A percentile compares a stretch with the other conserved stretches of the same genome.
Evolutionary conservation across 1,140 invertebrate species (phyloP).

Genomic region (Bombus vancouverensis): DNA sequence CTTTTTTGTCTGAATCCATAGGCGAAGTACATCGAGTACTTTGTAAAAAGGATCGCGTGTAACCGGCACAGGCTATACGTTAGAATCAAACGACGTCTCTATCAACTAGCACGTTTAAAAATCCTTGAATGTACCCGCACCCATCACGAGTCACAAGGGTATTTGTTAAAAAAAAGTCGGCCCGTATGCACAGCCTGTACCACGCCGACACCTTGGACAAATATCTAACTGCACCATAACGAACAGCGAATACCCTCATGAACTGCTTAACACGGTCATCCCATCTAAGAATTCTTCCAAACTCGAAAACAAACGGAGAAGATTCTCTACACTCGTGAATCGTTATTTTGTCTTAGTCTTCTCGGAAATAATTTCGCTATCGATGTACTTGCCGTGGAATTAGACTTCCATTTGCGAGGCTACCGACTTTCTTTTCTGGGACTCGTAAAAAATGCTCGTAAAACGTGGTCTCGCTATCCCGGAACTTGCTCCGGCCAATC

Average conservation of each 20-base stretch:
- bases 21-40: not conserved
- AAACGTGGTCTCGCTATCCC: conserved; percentile 39
- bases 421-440: conserved; percentile 33
- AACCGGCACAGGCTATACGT: not conserved
- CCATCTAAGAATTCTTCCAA: not conserved
- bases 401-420: conserved; percentile 59
- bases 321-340: not conserved
- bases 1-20: no score
- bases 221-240: conserved; percentile 53
- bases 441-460: conserved; percentile 56
- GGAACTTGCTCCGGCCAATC: conserved; percentile 33
- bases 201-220: conserved; percentile 63
- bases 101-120: conserved; percentile 38
- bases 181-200: conserved; percentile 55
- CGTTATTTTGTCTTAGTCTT: not conserved
- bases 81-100: conserved; percentile 34
- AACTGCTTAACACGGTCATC: conserved; percentile 26
- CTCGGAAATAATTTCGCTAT: not conserved
- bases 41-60: not conserved
- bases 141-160: conserved; percentile 42
- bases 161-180: conserved; percentile 55
- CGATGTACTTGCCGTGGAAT: conserved; percentile 23
- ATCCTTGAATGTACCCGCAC: conserved; percentile 73
- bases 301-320: not conserved
- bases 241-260: conserved; percentile 40